Conservation (phyloP, 2,888 invertebrate genomes). For the Drosophila prostipennis region DNA sequence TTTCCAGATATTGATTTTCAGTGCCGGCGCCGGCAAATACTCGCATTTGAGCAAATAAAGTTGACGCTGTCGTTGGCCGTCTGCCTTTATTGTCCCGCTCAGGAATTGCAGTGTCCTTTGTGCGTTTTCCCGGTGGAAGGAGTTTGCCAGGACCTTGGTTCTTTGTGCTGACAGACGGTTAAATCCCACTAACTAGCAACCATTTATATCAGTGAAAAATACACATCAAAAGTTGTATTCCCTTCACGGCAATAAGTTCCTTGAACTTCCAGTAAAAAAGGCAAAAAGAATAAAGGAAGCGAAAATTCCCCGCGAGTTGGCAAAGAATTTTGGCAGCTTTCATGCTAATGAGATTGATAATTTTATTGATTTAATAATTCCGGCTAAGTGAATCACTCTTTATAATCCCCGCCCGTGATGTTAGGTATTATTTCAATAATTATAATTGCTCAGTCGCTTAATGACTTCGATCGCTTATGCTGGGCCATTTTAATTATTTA, state of each 20-base stretch:
- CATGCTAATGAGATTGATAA: slow-evolving; percentile 43
- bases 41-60: slow-evolving; percentile 33
- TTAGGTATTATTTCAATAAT: slow-evolving; percentile 26
- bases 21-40: slow-evolving; percentile 41
- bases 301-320: slow-evolving; percentile 8
- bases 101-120: slow-evolving; percentile 35
- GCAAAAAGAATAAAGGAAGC: background rate
- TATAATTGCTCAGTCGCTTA: slow-evolving; percentile 15
- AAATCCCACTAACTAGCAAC: slow-evolving; percentile 14
- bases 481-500: slow-evolving; percentile 31
- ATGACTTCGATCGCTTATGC: slow-evolving; percentile 24
- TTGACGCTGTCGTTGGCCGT: background rate
- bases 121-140: slow-evolving; percentile 4
- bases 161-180: slow-evolving; percentile 36
- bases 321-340: slow-evolving; percentile 12
- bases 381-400: slow-evolving; percentile 21
- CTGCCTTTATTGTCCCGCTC: background rate
- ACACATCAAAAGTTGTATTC: slow-evolving; percentile 17
- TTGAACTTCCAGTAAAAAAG: slow-evolving; percentile 16
- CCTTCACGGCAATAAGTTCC: slow-evolving; percentile 25
- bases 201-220: slow-evolving; percentile 21
- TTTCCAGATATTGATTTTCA: slow-evolving; percentile 59
- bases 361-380: slow-evolving; percentile 67
- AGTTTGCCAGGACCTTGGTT: slow-evolving; percentile 12
- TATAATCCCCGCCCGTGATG: slow-evolving; percentile 20